Evolutionary conservation across 2,888 invertebrate genomes (phyloP), one percentile per base, ranked within the genome.

Genomic region (Zelleria hepariella): DNA sequence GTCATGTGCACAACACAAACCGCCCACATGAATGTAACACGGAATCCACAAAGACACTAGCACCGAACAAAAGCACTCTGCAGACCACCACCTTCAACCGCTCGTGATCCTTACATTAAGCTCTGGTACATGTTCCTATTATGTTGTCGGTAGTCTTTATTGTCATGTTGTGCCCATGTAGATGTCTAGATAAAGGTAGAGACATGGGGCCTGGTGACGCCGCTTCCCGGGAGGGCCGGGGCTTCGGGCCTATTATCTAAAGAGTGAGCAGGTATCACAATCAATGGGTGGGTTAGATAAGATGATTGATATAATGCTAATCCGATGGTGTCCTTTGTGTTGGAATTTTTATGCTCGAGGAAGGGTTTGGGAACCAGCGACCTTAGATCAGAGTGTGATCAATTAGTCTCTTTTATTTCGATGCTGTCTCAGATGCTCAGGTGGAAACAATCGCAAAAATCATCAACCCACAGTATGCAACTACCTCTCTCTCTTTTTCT

Each of bases 131-230:
- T 32, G 57, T 24, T 51, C 58, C 58, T 51, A 58, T 67, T 71
- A 71, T 70, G 68, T 69, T 73, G 77, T 77, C 78, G 78, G 78
- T 80, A 79, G 78, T 76, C 74, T 76, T 78, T 77, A 74, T 69
- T 68, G 77, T 76, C 75, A 68, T 77, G 77, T 78, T 71, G 68
- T 67, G 66, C 61, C 70, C 74, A 67, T 80, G 79, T 80, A 80
- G 80, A 82, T 82, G 75, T 78, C 78, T 78, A 78, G 80, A 84
- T 82, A 80, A 79, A 66, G 62, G 65, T 68, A 69, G 70, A 65
- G 70, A 66, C 67, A 65, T 61, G 63, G 62, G 62, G 47, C 63
- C 61, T 62, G 61, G 65, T 69, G 72, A 70, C 69, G 67, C 68
- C 62, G 68, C 66, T 66, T 67, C 65, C 73, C 67, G 61, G 59